A percentile compares a stretch with the other conserved stretches of the same genome.
Evolutionary conservation across 2,888 invertebrate species (phyloP).

Genomic region (Phengaris alcon): DNA sequence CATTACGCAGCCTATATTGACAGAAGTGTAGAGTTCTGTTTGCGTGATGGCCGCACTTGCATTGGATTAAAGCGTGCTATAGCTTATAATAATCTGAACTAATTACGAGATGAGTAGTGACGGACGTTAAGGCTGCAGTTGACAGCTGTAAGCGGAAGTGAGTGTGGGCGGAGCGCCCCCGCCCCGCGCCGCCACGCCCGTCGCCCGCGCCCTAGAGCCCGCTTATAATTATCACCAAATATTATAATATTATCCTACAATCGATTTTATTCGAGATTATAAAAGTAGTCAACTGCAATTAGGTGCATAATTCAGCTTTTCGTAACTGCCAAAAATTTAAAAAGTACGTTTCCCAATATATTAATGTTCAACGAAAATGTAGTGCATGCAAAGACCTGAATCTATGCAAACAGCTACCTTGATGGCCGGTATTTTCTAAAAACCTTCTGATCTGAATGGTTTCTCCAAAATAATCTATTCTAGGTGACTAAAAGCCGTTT

Average conservation of each 20-base stretch:
- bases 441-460: too few relatives aligned
- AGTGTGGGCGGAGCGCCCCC: conserved; percentile 74
- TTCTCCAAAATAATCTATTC: too few relatives aligned
- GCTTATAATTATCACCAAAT: conserved; percentile 50
- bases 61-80: neutral
- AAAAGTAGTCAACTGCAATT: neutral
- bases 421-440: too few relatives aligned
- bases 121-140: conserved; percentile 40
- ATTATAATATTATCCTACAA: neutral
- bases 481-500: too few relatives aligned
- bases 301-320: too few relatives aligned
- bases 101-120: conserved; percentile 23
- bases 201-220: conserved; percentile 73
- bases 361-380: too few relatives aligned
- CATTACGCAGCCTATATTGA: neutral
- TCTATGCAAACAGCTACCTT: too few relatives aligned
- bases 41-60: neutral
- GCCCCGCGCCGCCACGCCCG: conserved; percentile 65
- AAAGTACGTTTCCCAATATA: too few relatives aligned
- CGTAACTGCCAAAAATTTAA: too few relatives aligned
- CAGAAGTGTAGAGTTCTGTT: neutral
- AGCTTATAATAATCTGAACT: neutral
- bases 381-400: too few relatives aligned
- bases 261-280: neutral
- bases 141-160: conserved; percentile 71